Percentiles rank a stretch among this genome's conserved stretches.
phyloP scores from a whole-genome alignment of 2,888 invertebrate genomes.

The Herminia tarsipennalis region DNA sequence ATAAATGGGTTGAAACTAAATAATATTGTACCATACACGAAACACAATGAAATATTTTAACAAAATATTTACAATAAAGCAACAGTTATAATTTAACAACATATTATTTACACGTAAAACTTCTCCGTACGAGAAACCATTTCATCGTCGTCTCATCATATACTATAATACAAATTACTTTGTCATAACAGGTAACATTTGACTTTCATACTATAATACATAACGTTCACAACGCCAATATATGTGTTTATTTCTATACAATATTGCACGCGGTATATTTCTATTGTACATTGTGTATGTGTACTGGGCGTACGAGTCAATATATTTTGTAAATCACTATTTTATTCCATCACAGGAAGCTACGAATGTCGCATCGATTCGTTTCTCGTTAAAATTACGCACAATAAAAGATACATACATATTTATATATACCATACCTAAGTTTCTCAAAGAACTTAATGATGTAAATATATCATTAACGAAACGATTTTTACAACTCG shows the following conservation, averaged over 20 bases:
- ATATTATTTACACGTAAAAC: slow-evolving; percentile 76
- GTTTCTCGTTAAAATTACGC: slow-evolving; percentile 63
- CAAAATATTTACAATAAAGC: slow-evolving; percentile 84
- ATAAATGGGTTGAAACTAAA: slow-evolving; percentile 62
- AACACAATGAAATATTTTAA: slow-evolving; percentile 74
- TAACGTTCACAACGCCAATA: slow-evolving; percentile 85
- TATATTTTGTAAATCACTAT: slow-evolving; percentile 65
- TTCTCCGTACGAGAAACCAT: slow-evolving; percentile 63
- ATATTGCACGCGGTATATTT: slow-evolving; percentile 83
- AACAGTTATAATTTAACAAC: slow-evolving; percentile 83
- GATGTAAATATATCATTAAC: slow-evolving; percentile 54
- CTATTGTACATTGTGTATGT: slow-evolving; percentile 74
- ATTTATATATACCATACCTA: slow-evolving; percentile 61
- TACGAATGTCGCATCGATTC: slow-evolving; percentile 69
- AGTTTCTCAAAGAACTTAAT: slow-evolving; percentile 65
- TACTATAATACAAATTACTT: slow-evolving; percentile 82
- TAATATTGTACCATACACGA: slow-evolving; percentile 62
- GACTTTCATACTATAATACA: slow-evolving; percentile 84
- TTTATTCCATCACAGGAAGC: slow-evolving; percentile 74
- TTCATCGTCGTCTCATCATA: slow-evolving; percentile 63
- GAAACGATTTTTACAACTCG: slow-evolving; percentile 72
- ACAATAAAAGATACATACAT: slow-evolving; percentile 50
- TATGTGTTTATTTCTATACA: slow-evolving; percentile 80
- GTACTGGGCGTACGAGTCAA: slow-evolving; percentile 69
- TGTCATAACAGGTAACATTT: slow-evolving; percentile 86